Conservation (phyloP, 1,140 invertebrate genomes). For the Saccostrea echinata region DNA sequence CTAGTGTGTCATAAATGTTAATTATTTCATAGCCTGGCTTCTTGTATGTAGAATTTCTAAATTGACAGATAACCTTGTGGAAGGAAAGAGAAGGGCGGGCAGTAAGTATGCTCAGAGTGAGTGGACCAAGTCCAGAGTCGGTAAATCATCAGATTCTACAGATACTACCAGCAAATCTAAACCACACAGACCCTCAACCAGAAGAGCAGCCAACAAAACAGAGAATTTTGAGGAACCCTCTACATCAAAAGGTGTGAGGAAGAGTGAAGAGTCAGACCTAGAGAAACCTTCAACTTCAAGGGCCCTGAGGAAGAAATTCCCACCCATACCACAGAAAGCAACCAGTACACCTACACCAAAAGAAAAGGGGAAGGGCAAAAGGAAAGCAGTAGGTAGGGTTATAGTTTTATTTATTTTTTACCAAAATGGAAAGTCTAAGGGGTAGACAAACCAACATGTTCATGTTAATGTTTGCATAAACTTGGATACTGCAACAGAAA, state of each 20-base stretch:
- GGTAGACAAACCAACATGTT: too few species aligned
- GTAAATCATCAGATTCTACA: background rate
- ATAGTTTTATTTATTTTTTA: background rate
- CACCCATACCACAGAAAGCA: slow-evolving; percentile 45
- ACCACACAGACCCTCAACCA: background rate
- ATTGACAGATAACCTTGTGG: slow-evolving; percentile 69
- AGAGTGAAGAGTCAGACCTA: background rate
- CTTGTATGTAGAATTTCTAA: too few species aligned
- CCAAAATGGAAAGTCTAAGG: too few species aligned
- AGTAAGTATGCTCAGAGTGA: slow-evolving; percentile 48
- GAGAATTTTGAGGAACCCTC: background rate
- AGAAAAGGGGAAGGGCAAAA: slow-evolving; percentile 35
- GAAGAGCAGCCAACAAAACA: slow-evolving; percentile 4
- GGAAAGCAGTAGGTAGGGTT: slow-evolving; percentile 3
- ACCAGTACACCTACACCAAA: slow-evolving; percentile 73
- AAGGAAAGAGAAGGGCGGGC: slow-evolving; percentile 63
- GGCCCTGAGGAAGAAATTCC: background rate
- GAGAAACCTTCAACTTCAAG: background rate
- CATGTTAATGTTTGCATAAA: too few species aligned
- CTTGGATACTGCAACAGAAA: too few species aligned
- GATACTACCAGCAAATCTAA: background rate
- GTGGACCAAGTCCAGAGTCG: background rate
- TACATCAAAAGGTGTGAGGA: background rate
- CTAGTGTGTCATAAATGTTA: too few species aligned
- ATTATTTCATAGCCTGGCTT: too few species aligned